Base-by-base conservation (phyloP, 1,140 invertebrate species). In the Bombus ignitus region DNA sequence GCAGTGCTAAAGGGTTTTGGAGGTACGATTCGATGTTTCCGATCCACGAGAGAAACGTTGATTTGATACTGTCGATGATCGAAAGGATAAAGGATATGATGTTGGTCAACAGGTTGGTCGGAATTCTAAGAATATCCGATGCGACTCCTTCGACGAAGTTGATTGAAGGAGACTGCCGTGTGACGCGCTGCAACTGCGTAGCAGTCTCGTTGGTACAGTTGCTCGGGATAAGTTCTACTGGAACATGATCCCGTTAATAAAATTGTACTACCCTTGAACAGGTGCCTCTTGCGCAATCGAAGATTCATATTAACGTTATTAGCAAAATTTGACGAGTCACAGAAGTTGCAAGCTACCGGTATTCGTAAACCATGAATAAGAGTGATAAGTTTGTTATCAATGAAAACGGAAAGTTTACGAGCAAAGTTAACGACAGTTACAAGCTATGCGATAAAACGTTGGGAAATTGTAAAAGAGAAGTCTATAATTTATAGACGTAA, bases 61-160 rank as follows among this genome's bases (percentile, higher is more conserved):
- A 3, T 66, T 0, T 8, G n/a, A 35, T 1, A 0, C 0, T 2
- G 15, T 0, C 0, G n/a, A 66, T 0, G 59, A 62, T 1, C 59
- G 12, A 62, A 4, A 0, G 28, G 28, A 62, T n/a, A 5, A n/a
- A 2, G 12, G 1, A 0, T 13, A 4, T 0, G 1, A 62, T 2
- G 3, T 2, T 1, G 3, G 1, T 0, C 1, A 5, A 0, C 28
- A 13, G 3, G 1, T 4, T 5, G 10, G 3, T 0, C 28, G 59
- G 28, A 62, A 13, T 0, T 1, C 0, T 32, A 66, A 9, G 0
- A 9, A 66, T 1, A 0, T 1, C 0, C 28, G 32, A 66, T 5
- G 0, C 0, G 32, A 22, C 0, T 66, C 0, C 0, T 9, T 35
- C 15, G 15, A 66, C 0, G 6, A 66, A 0, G 13, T 0, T 1